Conservation (phyloP, 2,797 vertebrate genomes). For the Mycteria americana region DNA sequence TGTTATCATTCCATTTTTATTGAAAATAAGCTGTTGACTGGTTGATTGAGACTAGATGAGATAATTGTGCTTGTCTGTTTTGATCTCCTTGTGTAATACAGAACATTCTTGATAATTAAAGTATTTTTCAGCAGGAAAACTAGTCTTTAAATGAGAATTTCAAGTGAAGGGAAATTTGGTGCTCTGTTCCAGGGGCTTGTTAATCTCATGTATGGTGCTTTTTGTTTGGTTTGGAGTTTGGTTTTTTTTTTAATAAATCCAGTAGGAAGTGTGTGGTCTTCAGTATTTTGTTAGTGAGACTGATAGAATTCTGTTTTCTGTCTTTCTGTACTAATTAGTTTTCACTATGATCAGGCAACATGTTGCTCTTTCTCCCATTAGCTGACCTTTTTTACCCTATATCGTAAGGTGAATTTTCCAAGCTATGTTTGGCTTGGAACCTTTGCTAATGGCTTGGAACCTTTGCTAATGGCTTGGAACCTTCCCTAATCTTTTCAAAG, state of each 20-base stretch:
- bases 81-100: background rate
- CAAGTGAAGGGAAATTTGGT: background rate
- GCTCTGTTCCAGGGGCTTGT: background rate
- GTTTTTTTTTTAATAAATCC: background rate
- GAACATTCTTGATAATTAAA: background rate
- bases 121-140: background rate
- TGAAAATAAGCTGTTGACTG: background rate
- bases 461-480: background rate
- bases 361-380: background rate
- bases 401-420: background rate
- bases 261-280: background rate
- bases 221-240: background rate
- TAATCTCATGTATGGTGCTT: background rate
- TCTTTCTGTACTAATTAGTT: background rate
- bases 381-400: background rate
- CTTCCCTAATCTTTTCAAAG: background rate
- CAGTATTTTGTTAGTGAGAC: background rate
- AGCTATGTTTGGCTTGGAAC: background rate
- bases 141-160: background rate
- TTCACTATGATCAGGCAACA: background rate
- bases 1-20: background rate
- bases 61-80: background rate
- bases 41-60: background rate
- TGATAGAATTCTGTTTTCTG: background rate
- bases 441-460: background rate